phyloP scores from a whole-genome alignment of 2,797 vertebrate species.

The Lacerta bilineata region DNA sequence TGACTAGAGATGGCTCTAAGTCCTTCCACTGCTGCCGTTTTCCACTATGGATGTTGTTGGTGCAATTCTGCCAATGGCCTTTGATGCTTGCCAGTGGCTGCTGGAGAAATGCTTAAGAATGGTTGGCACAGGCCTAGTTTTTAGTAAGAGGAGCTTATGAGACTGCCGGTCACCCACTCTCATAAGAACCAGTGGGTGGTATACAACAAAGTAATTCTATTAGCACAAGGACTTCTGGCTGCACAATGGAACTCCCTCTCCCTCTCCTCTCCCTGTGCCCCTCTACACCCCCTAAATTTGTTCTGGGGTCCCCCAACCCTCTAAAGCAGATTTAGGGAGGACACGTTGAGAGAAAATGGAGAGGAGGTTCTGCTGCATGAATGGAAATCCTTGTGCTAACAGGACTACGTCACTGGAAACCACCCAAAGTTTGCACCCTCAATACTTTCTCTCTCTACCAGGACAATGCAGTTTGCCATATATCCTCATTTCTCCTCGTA shows the following conservation, averaged over 20 bases:
- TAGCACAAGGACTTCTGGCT: too few relatives aligned
- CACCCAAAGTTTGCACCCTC: not conserved
- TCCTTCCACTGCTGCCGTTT: not conserved
- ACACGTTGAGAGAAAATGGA: too few relatives aligned
- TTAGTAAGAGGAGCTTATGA: not conserved
- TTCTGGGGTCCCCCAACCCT: too few relatives aligned
- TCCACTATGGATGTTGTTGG: not conserved
- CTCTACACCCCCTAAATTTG: too few relatives aligned
- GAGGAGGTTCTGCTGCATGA: too few relatives aligned
- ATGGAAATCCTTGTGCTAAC: too few relatives aligned
- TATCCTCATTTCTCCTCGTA: not conserved
- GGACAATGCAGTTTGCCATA: slow-evolving; percentile 1
- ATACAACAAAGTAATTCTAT: too few relatives aligned
- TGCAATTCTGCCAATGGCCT: not conserved
- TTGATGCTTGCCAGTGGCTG: not conserved
- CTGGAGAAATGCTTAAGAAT: not conserved
- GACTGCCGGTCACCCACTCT: not conserved
- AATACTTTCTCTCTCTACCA: not conserved
- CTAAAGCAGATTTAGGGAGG: too few relatives aligned
- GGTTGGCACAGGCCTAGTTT: not conserved
- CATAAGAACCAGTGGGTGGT: not conserved
- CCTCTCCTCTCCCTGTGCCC: too few relatives aligned
- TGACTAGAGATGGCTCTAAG: not conserved
- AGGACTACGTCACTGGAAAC: not conserved
- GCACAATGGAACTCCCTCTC: too few relatives aligned